Base-by-base conservation (phyloP, 2,888 invertebrate genomes). In the Plusia festucae region DNA sequence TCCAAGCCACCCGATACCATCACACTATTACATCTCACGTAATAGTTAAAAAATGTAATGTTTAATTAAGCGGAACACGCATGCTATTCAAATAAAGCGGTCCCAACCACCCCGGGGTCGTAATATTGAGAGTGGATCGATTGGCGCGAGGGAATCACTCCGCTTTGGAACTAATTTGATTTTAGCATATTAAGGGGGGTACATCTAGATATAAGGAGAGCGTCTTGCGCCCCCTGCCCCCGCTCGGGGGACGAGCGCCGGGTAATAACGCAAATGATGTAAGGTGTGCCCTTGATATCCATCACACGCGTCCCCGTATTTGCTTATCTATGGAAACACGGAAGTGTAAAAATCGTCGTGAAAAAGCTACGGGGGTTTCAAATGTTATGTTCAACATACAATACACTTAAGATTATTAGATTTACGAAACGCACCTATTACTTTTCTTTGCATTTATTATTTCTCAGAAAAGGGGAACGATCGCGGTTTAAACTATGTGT, bases 231-330 rank as follows among this genome's bases (percentile, higher is more conserved):
- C 46, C 86, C 85, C 81, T 85, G 81, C 68, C 64, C 73, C 71
- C 62, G 75, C 72, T 61, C 71, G 72, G 72, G 65, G 74, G 71
- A 80, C 81, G 91, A 75, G 68, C 70, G 82, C 66, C 58, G 68
- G 82, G 81, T 94, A 94, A 95, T 94, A 95, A 94, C 93, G 92
- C 91, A 94, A 94, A 94, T 94, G 95, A 95, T 93, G 94, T 93
- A 95, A 94, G 95, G 95, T 94, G 95, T 91, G 95, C 93, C 94
- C 90, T 92, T 95, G 94, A 95, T 95, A 95, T 94, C 95, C 95
- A 95, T 94, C 94, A 94, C 91, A 91, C 91, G 91, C 89, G 93
- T 91, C 91, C 92, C 92, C 88, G 94, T 95, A 94, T 95, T 95
- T 94, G 94, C 94, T 94, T 95, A 95, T 95, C 95, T 94, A 93